These are phyloP conservation scores for Zaprionus ghesquierei DNA, from an alignment of 1,140 invertebrate genomes.

Conservation along the genomic window DNA sequence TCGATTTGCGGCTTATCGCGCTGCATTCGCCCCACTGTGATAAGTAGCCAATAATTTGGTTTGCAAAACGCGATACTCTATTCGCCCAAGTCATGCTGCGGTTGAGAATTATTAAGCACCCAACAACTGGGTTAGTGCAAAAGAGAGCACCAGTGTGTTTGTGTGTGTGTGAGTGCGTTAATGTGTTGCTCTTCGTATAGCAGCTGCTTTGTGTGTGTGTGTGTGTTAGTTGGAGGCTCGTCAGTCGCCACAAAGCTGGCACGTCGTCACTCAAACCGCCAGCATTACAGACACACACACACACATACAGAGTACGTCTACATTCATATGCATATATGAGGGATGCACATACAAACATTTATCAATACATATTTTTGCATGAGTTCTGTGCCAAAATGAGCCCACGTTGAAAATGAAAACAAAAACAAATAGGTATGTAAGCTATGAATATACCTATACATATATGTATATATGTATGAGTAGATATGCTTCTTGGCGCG, in stretches of 20 bases:
- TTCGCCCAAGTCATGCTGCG: constrained; percentile 3
- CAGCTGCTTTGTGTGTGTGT: background rate
- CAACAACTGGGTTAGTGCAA: background rate
- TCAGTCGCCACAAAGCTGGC: constrained; percentile 65
- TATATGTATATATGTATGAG: constrained; percentile 1
- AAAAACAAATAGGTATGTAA: constrained; percentile 9
- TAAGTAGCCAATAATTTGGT: background rate
- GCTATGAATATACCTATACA: constrained; percentile 1
- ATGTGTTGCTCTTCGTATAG: constrained; percentile 10
- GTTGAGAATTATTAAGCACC: background rate
- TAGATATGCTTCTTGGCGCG: constrained; percentile 5
- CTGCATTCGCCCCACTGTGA: background rate
- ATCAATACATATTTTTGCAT: background rate
- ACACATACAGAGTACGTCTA: background rate
- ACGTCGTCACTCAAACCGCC: constrained; percentile 40
- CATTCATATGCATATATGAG: background rate
- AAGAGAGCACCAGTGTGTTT: background rate
- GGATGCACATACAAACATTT: background rate
- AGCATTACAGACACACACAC: constrained; percentile 13
- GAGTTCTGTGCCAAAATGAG: constrained; percentile 25
- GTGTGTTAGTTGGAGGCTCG: constrained; percentile 65
- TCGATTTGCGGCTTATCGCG: background rate
- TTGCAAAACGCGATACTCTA: background rate
- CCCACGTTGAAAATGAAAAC: constrained; percentile 15
- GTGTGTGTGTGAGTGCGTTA: background rate